Conservation (phyloP, 1,140 invertebrate species). For the Drosophila pseudoananassae region DNA sequence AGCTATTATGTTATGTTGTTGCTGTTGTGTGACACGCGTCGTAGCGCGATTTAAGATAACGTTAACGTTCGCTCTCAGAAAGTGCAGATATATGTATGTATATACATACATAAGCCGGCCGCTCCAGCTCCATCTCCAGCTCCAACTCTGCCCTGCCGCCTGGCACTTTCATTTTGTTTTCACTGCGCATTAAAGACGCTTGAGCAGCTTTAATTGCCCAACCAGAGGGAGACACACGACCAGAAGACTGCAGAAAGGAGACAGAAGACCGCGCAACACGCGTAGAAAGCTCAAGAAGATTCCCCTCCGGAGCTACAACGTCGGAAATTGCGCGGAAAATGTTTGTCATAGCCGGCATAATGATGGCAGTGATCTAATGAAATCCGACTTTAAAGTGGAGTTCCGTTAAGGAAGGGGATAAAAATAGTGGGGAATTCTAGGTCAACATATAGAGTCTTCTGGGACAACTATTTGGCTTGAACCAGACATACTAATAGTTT, state of each 20-base stretch:
- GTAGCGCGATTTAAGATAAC: constrained; percentile 60
- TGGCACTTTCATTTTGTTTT: constrained; percentile 78
- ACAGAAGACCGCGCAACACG: constrained; percentile 10
- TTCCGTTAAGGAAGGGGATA: not conserved
- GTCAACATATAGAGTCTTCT: not conserved
- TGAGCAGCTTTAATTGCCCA: constrained; percentile 78
- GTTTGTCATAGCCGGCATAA: constrained; percentile 16
- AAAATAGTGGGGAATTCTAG: not conserved
- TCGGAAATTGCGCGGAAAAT: constrained; percentile 39
- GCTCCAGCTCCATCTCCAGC: constrained; percentile 25
- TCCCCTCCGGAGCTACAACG: not conserved
- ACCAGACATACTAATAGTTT: too few relatives aligned
- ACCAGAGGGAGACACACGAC: constrained; percentile 42
- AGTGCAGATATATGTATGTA: constrained; percentile 23
- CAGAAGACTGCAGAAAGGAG: constrained; percentile 23
- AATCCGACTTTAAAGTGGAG: constrained; percentile 1
- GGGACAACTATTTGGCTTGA: not conserved
- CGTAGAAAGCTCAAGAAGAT: constrained; percentile 65
- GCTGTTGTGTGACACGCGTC: constrained; percentile 61
- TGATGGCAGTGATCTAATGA: constrained; percentile 11
- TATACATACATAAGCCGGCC: constrained; percentile 37
- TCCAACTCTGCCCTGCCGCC: constrained; percentile 36
- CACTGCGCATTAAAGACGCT: constrained; percentile 78
- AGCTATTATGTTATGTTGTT: not conserved
- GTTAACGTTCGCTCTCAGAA: constrained; percentile 28